Conservation (phyloP, 2,888 invertebrate species). For the Parasteatoda lunata region DNA sequence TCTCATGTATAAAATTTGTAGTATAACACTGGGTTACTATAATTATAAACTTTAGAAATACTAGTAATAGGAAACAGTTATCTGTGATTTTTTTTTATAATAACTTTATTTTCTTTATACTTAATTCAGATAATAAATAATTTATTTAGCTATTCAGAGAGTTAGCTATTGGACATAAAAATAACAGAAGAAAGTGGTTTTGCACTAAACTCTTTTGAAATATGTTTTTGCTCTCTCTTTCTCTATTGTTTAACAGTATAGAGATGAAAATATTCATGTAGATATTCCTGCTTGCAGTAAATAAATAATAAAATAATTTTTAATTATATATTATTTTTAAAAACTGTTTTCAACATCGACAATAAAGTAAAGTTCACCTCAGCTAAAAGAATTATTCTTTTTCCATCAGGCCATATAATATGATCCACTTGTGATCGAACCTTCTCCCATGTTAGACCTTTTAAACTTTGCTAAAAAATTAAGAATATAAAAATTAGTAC, state of each 20-base stretch:
- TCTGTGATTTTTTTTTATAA: too few relatives aligned
- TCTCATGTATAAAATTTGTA: too few relatives aligned
- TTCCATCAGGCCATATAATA: slow-evolving; percentile 98
- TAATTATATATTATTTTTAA: background rate
- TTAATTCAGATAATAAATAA: too few relatives aligned
- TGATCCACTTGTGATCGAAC: slow-evolving; percentile 98
- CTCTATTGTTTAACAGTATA: background rate
- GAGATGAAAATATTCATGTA: background rate
- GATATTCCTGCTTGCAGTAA: background rate
- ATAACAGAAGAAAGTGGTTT: too few relatives aligned
- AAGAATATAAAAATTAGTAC: slow-evolving; percentile 6
- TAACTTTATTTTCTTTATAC: too few relatives aligned
- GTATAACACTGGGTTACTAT: too few relatives aligned
- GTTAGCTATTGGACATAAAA: too few relatives aligned
- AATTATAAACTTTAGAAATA: too few relatives aligned
- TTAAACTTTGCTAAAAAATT: slow-evolving; percentile 82
- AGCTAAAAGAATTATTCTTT: slow-evolving; percentile 92
- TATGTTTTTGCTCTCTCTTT: too few relatives aligned
- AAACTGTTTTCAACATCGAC: background rate
- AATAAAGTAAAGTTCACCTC: slow-evolving; percentile 76
- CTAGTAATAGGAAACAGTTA: too few relatives aligned
- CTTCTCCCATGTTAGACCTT: slow-evolving; percentile 97
- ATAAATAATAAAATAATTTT: background rate
- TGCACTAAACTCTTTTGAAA: too few relatives aligned
- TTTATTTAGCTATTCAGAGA: too few relatives aligned